Evolutionary conservation across 2,888 invertebrate species (phyloP), one percentile per base, ranked within the genome.

Genomic region (Euphydryas editha): DNA sequence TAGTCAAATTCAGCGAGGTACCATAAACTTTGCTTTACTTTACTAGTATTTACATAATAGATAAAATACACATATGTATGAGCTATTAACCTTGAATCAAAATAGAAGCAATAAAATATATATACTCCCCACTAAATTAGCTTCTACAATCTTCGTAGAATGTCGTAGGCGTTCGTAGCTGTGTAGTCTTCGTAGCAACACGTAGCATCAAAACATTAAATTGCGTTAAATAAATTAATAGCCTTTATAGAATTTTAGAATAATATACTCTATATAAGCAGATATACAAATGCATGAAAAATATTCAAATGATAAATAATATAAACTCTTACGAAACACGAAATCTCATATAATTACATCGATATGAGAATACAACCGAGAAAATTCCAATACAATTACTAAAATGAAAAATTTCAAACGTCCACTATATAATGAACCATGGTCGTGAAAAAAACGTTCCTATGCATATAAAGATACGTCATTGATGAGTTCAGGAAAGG

Each of bases 101-200:
- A 10, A 54, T 51, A 17, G 8, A 17, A 17, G 15, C 49, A 24
- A n/a, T 30, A 17, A 54, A 54, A 36, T 36, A 15, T 54, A 15
- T 36, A 7, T n/a, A 54, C 10, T 54, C 54, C 5, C 17, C 30
- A 30, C 30, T 17, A 10, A 10, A 54, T 8, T n/a, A 36, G 54
- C 51, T 15, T 36, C 54, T 54, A 54, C 63, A 59, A 44, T 42
- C 44, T 30, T 44, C 18, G 36, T 54, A 54, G 36, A 54, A 17
- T 15, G 8, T 24, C 58, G 63, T 63, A 63, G 58, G 63, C 63
- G 51, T 51, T 49, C 58, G 63, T 59, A 64, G 58, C 59, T 11
- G 20, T 51, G 51, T 59, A 64, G 51, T 11, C 0, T 17, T n/a
- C 36, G 63, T 64, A 64, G 59, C 58, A n/a, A 17, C 51, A 30